Evolutionary conservation across 1,140 invertebrate genomes (phyloP).

Genomic region (Drosophila grimshawi): DNA sequence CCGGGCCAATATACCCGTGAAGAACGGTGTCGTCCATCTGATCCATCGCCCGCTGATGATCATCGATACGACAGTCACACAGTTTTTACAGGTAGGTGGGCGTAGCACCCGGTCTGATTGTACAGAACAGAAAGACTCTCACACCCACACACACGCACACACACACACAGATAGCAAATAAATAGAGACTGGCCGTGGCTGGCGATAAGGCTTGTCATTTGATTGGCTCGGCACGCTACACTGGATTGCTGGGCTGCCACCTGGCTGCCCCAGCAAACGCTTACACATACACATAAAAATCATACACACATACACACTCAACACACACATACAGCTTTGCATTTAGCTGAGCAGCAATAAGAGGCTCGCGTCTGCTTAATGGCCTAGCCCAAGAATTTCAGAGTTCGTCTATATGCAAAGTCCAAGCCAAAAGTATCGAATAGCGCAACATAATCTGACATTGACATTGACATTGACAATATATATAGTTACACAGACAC

Average conservation of each 20-base stretch:
- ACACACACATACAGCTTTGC: constrained; percentile 48
- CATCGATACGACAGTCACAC: constrained; percentile 92
- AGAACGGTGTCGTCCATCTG: constrained; percentile 96
- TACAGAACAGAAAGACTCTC: constrained; percentile 21
- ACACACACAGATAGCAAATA: constrained; percentile 22
- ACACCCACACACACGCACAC: constrained; percentile 4
- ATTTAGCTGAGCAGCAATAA: constrained; percentile 53
- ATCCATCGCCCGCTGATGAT: constrained; percentile 96
- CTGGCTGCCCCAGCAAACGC: constrained; percentile 44
- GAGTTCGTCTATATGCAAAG: constrained; percentile 63
- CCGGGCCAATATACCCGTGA: constrained; percentile 95
- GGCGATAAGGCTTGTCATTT: constrained; percentile 65
- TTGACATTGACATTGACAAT: constrained; percentile 2
- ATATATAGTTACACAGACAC: constrained; percentile 1
- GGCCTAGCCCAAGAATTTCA: constrained; percentile 9
- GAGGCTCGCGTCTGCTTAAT: neutral
- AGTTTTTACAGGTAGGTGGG: constrained; percentile 91
- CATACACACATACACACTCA: constrained; percentile 28
- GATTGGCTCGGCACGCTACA: constrained; percentile 62
- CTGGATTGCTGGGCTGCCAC: constrained; percentile 18
- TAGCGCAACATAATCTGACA: constrained; percentile 24
- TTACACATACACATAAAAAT: constrained; percentile 37
- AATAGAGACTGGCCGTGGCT: constrained; percentile 48
- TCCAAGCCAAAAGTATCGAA: constrained; percentile 46
- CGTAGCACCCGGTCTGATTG: constrained; percentile 14